Evolutionary conservation across 2,888 invertebrate genomes (phyloP).

Genomic region (Hermaeophaga mercurialis): DNA sequence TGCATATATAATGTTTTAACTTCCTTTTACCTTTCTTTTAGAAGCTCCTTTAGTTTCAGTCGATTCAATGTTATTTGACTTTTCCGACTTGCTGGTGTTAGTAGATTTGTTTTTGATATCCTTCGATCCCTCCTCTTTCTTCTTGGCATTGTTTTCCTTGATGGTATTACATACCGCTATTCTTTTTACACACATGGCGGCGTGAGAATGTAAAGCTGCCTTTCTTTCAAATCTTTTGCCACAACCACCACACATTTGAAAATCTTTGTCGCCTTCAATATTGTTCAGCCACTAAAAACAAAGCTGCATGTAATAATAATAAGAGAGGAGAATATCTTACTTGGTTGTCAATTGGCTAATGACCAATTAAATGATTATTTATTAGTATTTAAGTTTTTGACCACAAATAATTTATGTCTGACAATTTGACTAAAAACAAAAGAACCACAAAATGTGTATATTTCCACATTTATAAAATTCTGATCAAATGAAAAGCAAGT

Average conservation of each 20-base stretch:
- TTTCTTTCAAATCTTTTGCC: constrained; percentile 74
- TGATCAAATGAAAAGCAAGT: too few relatives aligned
- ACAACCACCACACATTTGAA: constrained; percentile 71
- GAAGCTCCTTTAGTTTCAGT: constrained; percentile 38
- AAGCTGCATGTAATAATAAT: too few relatives aligned
- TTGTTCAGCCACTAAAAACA: constrained; percentile 68
- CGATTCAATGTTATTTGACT: constrained; percentile 4
- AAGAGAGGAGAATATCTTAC: too few relatives aligned
- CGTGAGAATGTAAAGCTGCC: constrained; percentile 74
- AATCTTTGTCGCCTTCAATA: constrained; percentile 66
- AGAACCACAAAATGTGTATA: too few relatives aligned
- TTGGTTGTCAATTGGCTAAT: too few relatives aligned
- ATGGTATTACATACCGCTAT: constrained; percentile 57
- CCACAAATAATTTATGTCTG: too few relatives aligned
- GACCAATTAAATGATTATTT: too few relatives aligned
- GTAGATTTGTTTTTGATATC: constrained; percentile 28
- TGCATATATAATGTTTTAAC: too few relatives aligned
- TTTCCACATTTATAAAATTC: too few relatives aligned
- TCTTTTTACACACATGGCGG: constrained; percentile 68
- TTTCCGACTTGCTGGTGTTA: constrained; percentile 21
- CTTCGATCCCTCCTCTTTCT: constrained; percentile 37
- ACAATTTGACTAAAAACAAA: too few relatives aligned
- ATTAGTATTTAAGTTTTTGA: too few relatives aligned
- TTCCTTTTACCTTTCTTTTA: constrained; percentile 40
- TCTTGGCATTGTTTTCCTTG: constrained; percentile 45